Evolutionary conservation across 1,140 invertebrate genomes (phyloP), one percentile per base, ranked within the genome.

Genomic region (Drosophila triauraria): DNA sequence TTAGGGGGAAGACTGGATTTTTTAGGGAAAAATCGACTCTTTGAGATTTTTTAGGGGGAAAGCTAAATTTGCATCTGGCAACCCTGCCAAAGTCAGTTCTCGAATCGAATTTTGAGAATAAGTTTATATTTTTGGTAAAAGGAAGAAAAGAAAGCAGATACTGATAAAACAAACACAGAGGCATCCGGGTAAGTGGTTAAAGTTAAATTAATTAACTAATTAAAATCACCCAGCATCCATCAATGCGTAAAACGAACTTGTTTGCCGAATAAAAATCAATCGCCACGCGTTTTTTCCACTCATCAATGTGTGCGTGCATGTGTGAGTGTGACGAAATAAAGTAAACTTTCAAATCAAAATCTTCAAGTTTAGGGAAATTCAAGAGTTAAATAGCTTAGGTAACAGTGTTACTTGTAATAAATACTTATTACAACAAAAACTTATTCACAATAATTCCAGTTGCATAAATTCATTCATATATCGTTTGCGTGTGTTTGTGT

Each of bases 151-250:
- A 74, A 71, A 72, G 38, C 81, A 85, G 84, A 85, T 85, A 85
- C 85, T 88, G 85, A 88, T 74, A 13, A 81, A 72, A 81, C 20
- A 72, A 79, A 85, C 78, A 53, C 84, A 88, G 86, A 90, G 85
- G 85, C 85, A 88, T 88, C 85, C 85, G 85, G 85, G 85, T 88
- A 82, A 88, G 85, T 20, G 20, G 20, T 20, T 20, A 20, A 20
- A 20, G 20, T 20, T 20, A 20, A 20, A 20, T 20, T 20, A 20
- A 20, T 20, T 20, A 20, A 20, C 20, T 20, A 20, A 20, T 20
- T 20, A 20, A 20, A 17, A 35, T 15, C 38, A 25, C 27, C 23
- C 15, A 35, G 17, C 50, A 20, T 20, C 20, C 20, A 20, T 20
- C 20, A 75, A 70, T 79, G 77, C 63, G 62, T 72, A 63, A 68